These are phyloP conservation scores for Acromyrmex heyeri DNA, from an alignment of 1,140 invertebrate species.

Conservation along the genomic window DNA sequence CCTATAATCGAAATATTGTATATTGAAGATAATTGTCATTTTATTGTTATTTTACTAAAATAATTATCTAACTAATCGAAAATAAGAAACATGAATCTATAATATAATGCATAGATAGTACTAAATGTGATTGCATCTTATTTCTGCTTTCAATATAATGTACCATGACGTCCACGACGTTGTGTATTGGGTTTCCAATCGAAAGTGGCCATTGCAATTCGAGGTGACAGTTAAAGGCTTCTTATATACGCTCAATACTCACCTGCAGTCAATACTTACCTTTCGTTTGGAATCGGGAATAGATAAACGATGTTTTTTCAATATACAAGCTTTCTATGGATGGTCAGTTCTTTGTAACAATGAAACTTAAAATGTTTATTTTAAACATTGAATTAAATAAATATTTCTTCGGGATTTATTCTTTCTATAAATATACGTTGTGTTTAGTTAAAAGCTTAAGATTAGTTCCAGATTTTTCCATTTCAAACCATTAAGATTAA, in stretches of 20 bases:
- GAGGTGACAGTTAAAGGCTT: slow-evolving; percentile 36
- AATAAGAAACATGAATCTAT: not conserved
- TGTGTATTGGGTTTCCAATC: slow-evolving; percentile 28
- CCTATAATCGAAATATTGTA: not conserved
- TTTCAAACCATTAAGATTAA: slow-evolving; percentile 1
- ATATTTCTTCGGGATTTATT: not conserved
- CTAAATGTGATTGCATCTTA: slow-evolving; percentile 12
- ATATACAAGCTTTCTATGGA: not conserved
- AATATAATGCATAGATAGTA: not conserved
- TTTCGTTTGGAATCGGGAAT: not conserved
- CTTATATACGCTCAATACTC: slow-evolving; percentile 8
- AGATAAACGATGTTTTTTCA: not conserved
- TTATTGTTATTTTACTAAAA: not conserved
- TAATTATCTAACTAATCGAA: slow-evolving; percentile 3
- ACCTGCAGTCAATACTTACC: not conserved
- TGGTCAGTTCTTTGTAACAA: not conserved
- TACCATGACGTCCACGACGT: not conserved
- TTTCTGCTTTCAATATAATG: slow-evolving; percentile 6
- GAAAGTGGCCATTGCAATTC: slow-evolving; percentile 13
- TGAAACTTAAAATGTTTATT: not conserved
- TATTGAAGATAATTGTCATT: not conserved
- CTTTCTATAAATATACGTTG: not conserved
- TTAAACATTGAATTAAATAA: not conserved
- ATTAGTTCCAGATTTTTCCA: not conserved
- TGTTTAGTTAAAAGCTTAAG: not conserved